Base-by-base conservation (phyloP, 2,888 invertebrate species). In the Machimus atricapillus region DNA sequence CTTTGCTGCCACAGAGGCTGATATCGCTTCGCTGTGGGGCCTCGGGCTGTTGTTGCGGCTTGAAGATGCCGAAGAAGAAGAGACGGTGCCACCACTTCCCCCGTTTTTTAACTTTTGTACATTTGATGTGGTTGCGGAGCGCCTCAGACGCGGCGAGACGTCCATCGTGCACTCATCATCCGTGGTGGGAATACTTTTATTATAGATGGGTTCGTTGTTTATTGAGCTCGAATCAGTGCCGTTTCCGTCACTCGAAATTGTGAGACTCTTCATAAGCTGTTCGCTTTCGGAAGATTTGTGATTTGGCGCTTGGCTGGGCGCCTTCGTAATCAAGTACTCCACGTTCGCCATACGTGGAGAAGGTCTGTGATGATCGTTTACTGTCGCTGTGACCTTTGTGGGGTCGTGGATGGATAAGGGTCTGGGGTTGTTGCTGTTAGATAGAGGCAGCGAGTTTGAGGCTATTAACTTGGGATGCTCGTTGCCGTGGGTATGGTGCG, bases 11-110 rank as follows among this genome's bases (percentile, higher is more conserved):
- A 85, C 86, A 2, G 87, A 85, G 19, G 86, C 56, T 12, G 87
- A 86, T 4, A 88, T 43, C 16, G 94, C 94, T 89, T 95, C 95
- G n/a, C 94, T 94, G 85, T 93, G 92, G 9, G 94, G 94, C 76
- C 95, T 91, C 0, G 95, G 95, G 89, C 95, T 95, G 88, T 95
- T 94, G 90, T 94, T 95, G 66, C 94, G 92, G 87, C 94, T 94
- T 89, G 93, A 93, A 19, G 92, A 92, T 86, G 90, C 91, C 86
- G 93, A 93, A 56, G 92, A 93, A 52, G 92, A 93, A 0, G 93
- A 92, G 0, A 93, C 93, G 27, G 93, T 90, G 1, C 92, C 92
- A 27, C 91, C 91, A 58, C 90, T 89, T 0, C 92, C 91, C 89
- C 74, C 46, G n/a, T 27, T 81, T 85, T 88, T 88, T 37, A 88